Conservation (phyloP, 2,797 vertebrate genomes). For the Sardinella longiceps region DNA sequence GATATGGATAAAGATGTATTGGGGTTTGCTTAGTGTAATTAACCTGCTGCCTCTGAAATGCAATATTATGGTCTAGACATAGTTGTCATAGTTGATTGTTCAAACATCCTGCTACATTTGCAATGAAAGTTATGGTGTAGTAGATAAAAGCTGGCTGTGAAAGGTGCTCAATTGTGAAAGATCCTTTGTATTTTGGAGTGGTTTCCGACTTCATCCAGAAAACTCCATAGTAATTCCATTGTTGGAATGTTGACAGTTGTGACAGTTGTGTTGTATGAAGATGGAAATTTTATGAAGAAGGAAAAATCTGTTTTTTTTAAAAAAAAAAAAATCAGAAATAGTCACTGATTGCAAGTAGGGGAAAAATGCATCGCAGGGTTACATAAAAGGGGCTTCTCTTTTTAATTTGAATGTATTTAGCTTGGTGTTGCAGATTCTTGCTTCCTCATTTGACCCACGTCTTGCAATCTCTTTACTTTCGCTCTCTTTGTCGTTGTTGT, state of each 20-base stretch:
- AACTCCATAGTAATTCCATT: too few relatives aligned
- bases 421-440: background rate
- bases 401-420: background rate
- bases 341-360: too few relatives aligned
- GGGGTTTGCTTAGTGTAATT: too few relatives aligned
- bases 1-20: too few relatives aligned
- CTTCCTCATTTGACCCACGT: background rate
- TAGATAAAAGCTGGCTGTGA: background rate
- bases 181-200: background rate
- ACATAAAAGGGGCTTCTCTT: background rate
- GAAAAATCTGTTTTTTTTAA: too few relatives aligned
- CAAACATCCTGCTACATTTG: background rate
- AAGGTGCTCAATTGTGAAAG: background rate
- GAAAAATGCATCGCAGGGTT: too few relatives aligned
- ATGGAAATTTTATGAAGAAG: too few relatives aligned
- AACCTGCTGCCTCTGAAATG: background rate
- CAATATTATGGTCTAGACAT: too few relatives aligned
- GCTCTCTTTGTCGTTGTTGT: background rate
- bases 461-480: background rate
- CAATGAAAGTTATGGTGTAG: background rate
- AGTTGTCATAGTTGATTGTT: background rate
- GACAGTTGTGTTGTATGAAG: too few relatives aligned
- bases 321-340: too few relatives aligned
- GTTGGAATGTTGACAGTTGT: too few relatives aligned
- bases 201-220: background rate